phyloP scores from a whole-genome alignment of 2,797 vertebrate genomes.

The Urocyon cinereoargenteus region DNA sequence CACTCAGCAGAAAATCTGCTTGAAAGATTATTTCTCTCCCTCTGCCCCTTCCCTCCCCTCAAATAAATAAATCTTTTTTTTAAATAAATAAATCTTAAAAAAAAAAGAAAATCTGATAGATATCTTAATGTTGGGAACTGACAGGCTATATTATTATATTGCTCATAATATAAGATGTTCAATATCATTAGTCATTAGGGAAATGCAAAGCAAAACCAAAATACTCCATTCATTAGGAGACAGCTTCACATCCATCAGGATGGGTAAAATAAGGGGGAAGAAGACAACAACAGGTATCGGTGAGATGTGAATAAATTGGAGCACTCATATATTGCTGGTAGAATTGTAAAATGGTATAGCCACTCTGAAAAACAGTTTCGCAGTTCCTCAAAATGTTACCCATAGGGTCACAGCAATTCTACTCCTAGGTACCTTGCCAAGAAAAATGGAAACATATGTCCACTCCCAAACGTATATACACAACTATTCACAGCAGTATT shows the following conservation, averaged over 20 bases:
- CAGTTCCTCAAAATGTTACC: slow-evolving; percentile 39
- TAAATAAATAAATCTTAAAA: background rate
- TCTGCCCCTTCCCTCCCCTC: background rate
- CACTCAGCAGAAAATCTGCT: background rate
- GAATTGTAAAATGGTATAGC: background rate
- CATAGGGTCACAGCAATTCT: slow-evolving; percentile 4
- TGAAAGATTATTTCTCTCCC: background rate
- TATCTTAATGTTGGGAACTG: background rate
- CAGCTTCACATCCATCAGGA: background rate
- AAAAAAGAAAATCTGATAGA: background rate
- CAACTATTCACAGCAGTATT: slow-evolving; percentile 34
- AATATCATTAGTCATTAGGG: background rate
- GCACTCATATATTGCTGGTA: background rate
- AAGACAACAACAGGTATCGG: background rate
- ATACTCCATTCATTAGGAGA: background rate
- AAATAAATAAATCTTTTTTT: background rate
- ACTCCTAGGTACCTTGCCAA: background rate
- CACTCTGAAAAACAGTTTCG: slow-evolving; percentile 4
- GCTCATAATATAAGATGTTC: background rate
- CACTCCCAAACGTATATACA: slow-evolving; percentile 23
- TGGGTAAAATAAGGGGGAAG: background rate
- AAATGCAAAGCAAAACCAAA: slow-evolving; percentile 52
- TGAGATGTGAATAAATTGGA: background rate
- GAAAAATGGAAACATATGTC: slow-evolving; percentile 40
- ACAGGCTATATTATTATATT: background rate